A percentile compares a stretch with the other conserved stretches of the same genome.
Evolutionary conservation across 2,888 invertebrate species (phyloP).

Genomic region (Eilema depressum): DNA sequence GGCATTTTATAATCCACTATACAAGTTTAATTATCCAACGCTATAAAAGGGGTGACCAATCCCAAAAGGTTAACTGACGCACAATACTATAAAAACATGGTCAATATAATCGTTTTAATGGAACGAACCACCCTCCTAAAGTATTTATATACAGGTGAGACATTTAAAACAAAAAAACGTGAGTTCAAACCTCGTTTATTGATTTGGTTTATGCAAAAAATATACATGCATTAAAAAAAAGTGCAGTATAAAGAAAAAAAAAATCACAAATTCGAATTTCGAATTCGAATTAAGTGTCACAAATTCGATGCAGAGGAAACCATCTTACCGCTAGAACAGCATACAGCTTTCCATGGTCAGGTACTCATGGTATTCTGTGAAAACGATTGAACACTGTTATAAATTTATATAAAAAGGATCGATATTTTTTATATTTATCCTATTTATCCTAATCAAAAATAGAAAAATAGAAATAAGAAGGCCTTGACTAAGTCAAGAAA

Average conservation of each 20-base stretch:
- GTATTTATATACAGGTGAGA: conserved; percentile 64
- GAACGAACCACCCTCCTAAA: conserved; percentile 40
- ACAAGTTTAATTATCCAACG: conserved; percentile 42
- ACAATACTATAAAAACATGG: conserved; percentile 46
- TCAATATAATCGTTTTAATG: conserved; percentile 49
- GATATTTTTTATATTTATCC: background rate
- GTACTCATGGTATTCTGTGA: conserved; percentile 40
- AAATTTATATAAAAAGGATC: conserved; percentile 1
- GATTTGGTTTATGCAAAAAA: conserved; percentile 64
- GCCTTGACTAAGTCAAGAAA: too few species aligned
- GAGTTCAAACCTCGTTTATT: conserved; percentile 73
- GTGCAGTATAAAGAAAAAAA: conserved; percentile 48
- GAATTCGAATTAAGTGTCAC: conserved; percentile 28
- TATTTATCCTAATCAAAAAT: background rate
- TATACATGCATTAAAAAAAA: conserved; percentile 39
- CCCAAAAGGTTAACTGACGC: conserved; percentile 41
- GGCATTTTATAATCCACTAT: conserved; percentile 30
- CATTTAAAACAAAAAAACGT: conserved; percentile 73
- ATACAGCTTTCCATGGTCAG: conserved; percentile 49
- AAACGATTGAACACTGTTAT: conserved; percentile 38
- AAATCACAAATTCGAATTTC: too few species aligned
- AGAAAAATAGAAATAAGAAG: too few species aligned
- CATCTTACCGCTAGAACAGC: conserved; percentile 40
- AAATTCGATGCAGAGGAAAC: conserved; percentile 46
- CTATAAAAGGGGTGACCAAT: conserved; percentile 43